Conservation (phyloP, 30 jellyfish, hydroid and myxozoan species). For the Phacellophora camtschatica region DNA sequence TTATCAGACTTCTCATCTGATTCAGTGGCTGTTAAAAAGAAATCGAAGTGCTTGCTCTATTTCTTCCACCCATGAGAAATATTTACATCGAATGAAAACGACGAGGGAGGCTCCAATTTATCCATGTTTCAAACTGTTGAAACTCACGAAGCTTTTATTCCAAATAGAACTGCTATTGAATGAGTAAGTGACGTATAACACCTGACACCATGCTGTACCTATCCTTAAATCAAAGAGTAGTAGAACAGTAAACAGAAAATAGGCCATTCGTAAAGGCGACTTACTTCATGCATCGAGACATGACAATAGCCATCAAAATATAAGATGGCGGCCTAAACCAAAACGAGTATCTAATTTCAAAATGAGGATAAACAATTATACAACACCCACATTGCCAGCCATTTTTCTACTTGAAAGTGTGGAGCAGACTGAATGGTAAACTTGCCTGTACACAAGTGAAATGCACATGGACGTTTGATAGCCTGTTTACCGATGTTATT, state of each 20-base stretch:
- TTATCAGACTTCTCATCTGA: constrained; percentile 64
- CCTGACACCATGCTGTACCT: constrained; percentile 41
- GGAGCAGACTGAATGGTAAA: no score
- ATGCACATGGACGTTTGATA: no score
- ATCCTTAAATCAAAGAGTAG: not conserved
- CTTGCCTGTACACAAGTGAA: no score
- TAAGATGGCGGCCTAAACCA: constrained; percentile 26
- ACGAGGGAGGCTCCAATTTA: constrained; percentile 39
- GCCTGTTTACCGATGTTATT: no score
- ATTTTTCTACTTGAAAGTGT: no score
- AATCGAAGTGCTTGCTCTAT: constrained; percentile 39
- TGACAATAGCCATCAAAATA: not conserved
- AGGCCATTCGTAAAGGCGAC: constrained; percentile 8
- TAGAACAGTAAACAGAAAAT: not conserved
- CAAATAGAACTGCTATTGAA: constrained; percentile 36
- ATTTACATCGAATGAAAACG: constrained; percentile 46
- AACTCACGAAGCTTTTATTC: constrained; percentile 35
- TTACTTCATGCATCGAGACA: constrained; percentile 11
- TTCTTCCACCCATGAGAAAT: constrained; percentile 48
- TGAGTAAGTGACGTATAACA: constrained; percentile 14
- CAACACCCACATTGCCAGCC: no score
- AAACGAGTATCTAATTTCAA: not conserved
- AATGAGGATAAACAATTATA: constrained; percentile 2
- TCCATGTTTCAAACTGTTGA: constrained; percentile 43
- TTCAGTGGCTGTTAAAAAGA: constrained; percentile 54